Evolutionary conservation across 2,888 invertebrate genomes (phyloP).

Genomic region (Eilema depressum): DNA sequence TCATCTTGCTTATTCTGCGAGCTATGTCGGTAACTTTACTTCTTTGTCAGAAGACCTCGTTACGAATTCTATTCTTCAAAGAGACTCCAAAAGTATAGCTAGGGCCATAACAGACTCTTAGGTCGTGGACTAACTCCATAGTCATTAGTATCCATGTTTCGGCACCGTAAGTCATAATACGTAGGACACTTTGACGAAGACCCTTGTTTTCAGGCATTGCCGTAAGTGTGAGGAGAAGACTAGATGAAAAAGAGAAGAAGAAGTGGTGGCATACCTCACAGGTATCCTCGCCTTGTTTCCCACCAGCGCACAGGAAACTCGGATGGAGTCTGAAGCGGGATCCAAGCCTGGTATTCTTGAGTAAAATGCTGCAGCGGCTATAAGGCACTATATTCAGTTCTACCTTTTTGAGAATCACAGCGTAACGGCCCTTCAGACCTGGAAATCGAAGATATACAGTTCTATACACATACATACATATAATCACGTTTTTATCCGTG

Average conservation of each 20-base stretch:
- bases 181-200: too few species aligned
- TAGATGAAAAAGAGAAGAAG: too few species aligned
- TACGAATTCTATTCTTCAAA: too few species aligned
- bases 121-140: too few species aligned
- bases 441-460: neutral
- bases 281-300: slow-evolving; percentile 4
- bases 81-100: too few species aligned
- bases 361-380: slow-evolving; percentile 3
- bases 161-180: neutral
- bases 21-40: too few species aligned
- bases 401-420: slow-evolving; percentile 7
- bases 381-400: slow-evolving; percentile 12
- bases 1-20: too few species aligned
- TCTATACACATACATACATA: too few species aligned
- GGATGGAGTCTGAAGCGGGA: slow-evolving; percentile 4
- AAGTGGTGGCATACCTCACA: slow-evolving; percentile 4
- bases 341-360: slow-evolving; percentile 14
- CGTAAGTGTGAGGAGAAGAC: neutral
- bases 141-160: neutral
- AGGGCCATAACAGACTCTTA: too few species aligned
- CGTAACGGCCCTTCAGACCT: slow-evolving; percentile 5
- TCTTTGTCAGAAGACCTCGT: too few species aligned
- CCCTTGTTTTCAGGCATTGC: too few species aligned
- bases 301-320: slow-evolving; percentile 13
- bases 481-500: too few species aligned